Evolutionary conservation across 2,888 invertebrate genomes (phyloP), one percentile per base, ranked within the genome.

Genomic region (Drosophila suboccidentalis): DNA sequence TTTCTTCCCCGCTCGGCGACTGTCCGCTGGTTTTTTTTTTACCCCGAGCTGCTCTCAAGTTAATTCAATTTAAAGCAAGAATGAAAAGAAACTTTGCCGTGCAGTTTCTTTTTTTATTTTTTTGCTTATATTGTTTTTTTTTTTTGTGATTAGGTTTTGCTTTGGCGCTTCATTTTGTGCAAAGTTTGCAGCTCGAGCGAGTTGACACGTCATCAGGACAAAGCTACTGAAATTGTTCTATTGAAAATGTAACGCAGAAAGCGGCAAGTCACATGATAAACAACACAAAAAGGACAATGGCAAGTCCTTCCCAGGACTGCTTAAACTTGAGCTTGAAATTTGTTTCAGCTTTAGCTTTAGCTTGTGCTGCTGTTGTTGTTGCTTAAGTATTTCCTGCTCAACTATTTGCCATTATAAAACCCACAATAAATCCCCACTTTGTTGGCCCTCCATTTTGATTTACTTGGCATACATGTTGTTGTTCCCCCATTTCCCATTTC

Each of bases 121-220:
- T 72, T 41, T 1, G 26, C 26, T 53, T 41, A 49, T 62, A 50
- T 53, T 43, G 55, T 57, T 22, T 15, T 59, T 44, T 60, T 71
- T 71, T 71, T 65, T 73, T 69, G 61, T 64, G 68, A 44, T 53
- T 70, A 77, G 82, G 80, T 79, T 80, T 72, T 64, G 67, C 75
- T 78, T 73, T 83, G 85, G 77, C 77, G 82, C 80, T 84, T 82
- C 75, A 75, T 82, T 84, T 82, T 82, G 77, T 57, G 70, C 71
- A 76, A 84, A 84, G 74, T 83, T 77, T 71, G 71, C 73, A 70
- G 75, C 72, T 83, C 73, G 68, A 72, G 67, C 70, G 80, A 86
- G 84, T 84, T 84, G 84, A 84, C 84, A 86, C 86, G 84, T 84
- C 86, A 84, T 84, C 86, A 73, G 72, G 78, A 83, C 84, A 84